Evolutionary conservation across 1,140 invertebrate species (phyloP).

Genomic region (Meloidogyne floridensis): DNA sequence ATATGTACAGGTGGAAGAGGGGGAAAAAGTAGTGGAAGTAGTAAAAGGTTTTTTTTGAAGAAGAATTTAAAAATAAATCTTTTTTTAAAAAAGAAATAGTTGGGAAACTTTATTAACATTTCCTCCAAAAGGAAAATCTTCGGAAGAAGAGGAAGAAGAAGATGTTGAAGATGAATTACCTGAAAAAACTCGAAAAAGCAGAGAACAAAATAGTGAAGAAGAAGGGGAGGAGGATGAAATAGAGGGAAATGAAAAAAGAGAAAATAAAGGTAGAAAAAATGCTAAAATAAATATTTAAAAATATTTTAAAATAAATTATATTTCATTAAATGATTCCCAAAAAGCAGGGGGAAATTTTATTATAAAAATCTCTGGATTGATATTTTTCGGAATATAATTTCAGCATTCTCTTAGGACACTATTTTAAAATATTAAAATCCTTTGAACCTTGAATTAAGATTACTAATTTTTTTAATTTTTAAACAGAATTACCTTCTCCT

Average conservation of each 20-base stretch:
- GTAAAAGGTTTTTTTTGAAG: neutral
- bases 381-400: too few relatives aligned
- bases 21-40: neutral
- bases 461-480: neutral
- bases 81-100: neutral
- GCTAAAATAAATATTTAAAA: neutral
- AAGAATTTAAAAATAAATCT: neutral
- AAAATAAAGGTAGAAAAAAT: neutral
- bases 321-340: too few relatives aligned
- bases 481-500: neutral
- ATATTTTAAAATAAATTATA: too few relatives aligned
- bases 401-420: too few relatives aligned
- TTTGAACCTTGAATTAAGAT: too few relatives aligned
- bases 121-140: neutral
- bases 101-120: slow-evolving; percentile 9
- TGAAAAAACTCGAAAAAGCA: neutral
- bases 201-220: neutral
- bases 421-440: too few relatives aligned
- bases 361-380: too few relatives aligned
- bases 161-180: slow-evolving; percentile 9
- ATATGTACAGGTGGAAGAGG: slow-evolving; percentile 21
- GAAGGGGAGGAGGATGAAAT: neutral
- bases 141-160: neutral
- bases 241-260: neutral
- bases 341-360: too few relatives aligned